Conservation (phyloP, 2,797 vertebrate genomes). For the Phataginus tricuspis region DNA sequence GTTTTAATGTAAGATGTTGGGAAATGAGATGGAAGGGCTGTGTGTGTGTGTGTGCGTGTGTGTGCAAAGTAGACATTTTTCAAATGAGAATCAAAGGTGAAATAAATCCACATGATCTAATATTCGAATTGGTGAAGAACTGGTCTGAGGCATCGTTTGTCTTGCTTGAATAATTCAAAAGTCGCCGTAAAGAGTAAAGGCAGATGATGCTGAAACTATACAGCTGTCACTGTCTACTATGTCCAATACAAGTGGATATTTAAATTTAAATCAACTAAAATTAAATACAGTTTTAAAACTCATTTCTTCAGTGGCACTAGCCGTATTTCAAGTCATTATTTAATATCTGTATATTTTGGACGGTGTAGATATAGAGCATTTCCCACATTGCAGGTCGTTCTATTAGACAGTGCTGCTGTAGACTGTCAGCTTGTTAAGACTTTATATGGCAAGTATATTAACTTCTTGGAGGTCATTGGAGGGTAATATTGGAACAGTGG, state of each 20-base stretch:
- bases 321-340: background rate
- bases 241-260: background rate
- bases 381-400: background rate
- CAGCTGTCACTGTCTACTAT: background rate
- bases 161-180: background rate
- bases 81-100: background rate
- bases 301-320: background rate
- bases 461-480: background rate
- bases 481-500: background rate
- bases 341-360: background rate
- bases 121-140: background rate
- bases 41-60: background rate
- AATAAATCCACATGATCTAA: background rate
- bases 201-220: background rate
- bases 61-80: background rate
- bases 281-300: background rate
- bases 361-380: background rate
- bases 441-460: background rate
- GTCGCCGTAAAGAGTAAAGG: background rate
- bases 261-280: slow-evolving; percentile 22
- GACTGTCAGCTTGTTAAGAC: background rate
- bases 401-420: background rate
- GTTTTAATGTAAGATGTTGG: background rate
- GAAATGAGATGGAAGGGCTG: background rate
- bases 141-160: background rate